Evolutionary conservation across 53 echinoderm and acorn worm species (phyloP).

Genomic region (Patiria pectinifera): DNA sequence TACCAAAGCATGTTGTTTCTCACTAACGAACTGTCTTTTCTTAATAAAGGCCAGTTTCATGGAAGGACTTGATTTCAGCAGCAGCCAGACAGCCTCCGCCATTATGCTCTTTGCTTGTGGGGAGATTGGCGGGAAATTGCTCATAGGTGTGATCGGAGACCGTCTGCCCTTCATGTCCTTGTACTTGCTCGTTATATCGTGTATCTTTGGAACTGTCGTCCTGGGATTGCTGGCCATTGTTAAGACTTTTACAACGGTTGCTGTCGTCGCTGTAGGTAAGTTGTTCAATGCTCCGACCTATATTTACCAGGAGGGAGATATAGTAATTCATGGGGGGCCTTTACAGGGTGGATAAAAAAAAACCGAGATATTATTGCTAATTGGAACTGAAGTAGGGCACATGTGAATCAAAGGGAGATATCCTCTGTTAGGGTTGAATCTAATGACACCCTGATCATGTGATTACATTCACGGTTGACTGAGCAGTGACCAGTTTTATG

Average conservation of each 20-base stretch:
- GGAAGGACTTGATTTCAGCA: conserved; percentile 30
- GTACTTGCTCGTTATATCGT: conserved; percentile 72
- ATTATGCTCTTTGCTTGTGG: conserved; percentile 76
- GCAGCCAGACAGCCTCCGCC: conserved; percentile 68
- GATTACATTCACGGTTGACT: no score
- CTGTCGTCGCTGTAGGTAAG: neutral
- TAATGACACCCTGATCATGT: no score
- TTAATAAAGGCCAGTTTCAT: conserved; percentile 81
- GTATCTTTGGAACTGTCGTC: conserved; percentile 44
- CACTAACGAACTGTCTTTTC: neutral
- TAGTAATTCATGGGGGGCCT: no score
- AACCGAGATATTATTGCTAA: no score
- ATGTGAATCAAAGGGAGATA: no score
- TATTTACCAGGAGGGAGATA: no score
- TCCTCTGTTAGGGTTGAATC: no score
- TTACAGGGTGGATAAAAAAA: no score
- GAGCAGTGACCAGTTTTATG: no score
- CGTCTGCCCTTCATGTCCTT: conserved; percentile 78
- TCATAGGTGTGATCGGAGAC: conserved; percentile 73
- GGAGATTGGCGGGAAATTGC: conserved; percentile 76
- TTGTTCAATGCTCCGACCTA: neutral
- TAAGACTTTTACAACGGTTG: neutral
- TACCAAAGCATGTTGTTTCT: no score
- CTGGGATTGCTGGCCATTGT: conserved; percentile 2
- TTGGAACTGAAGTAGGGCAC: no score